Conservation (phyloP, 2,113 vertebrate species). For the Eulemur rufifrons region DNA sequence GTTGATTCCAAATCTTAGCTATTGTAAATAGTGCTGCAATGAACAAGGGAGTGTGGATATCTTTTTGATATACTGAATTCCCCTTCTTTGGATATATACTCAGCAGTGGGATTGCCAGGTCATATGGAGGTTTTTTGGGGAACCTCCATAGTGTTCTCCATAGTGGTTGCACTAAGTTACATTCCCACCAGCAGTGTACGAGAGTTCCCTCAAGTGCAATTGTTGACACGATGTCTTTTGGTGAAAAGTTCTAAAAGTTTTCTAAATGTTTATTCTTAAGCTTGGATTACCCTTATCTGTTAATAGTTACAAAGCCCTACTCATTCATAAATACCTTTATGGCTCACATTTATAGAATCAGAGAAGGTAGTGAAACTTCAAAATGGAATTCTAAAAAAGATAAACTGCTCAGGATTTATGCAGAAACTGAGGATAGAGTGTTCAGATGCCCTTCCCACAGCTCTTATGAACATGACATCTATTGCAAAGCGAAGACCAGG, state of each 20-base stretch:
- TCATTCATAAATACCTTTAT: background rate
- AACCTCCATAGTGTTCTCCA: too few species aligned
- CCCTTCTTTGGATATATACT: too few species aligned
- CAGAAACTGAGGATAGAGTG: background rate
- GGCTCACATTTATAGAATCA: background rate
- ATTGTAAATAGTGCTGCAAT: too few species aligned
- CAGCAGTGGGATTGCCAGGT: too few species aligned
- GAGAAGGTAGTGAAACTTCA: background rate
- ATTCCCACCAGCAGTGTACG: too few species aligned
- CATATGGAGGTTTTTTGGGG: too few species aligned
- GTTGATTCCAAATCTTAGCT: too few species aligned
- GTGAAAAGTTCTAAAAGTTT: background rate
- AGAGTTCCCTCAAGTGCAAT: background rate
- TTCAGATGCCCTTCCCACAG: background rate
- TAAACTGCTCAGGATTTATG: background rate
- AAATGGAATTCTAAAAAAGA: background rate
- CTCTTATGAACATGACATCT: background rate
- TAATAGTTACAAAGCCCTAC: background rate
- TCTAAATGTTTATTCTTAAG: background rate
- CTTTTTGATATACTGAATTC: too few species aligned
- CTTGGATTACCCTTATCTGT: background rate
- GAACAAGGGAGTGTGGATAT: too few species aligned
- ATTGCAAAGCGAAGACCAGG: background rate
- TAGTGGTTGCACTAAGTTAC: too few species aligned
- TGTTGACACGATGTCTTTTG: background rate